phyloP scores from a whole-genome alignment of 2,888 invertebrate species.

The Tinea pellionella region DNA sequence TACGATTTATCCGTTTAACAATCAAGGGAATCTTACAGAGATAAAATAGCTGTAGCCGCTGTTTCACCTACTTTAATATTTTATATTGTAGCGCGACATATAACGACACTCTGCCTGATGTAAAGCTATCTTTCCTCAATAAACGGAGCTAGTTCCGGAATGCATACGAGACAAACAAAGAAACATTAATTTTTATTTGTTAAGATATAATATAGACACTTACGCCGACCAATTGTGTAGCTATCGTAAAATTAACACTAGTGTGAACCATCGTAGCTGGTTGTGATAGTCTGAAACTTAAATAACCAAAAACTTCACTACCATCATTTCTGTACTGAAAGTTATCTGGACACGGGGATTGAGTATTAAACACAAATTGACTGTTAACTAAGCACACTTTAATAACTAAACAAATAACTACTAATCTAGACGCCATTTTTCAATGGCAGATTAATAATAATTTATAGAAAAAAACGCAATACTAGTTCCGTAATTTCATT shows the following conservation, averaged over 20 bases:
- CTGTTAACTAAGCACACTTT: slow-evolving; percentile 25
- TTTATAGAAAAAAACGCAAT: not conserved
- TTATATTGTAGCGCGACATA: no score
- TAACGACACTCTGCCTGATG: no score
- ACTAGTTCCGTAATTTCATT: not conserved
- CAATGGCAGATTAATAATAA: not conserved
- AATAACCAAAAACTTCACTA: slow-evolving; percentile 31
- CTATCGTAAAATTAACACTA: slow-evolving; percentile 39
- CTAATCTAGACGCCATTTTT: slow-evolving; percentile 15
- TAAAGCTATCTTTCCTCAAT: no score
- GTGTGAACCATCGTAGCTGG: slow-evolving; percentile 29
- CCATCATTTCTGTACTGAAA: slow-evolving; percentile 41
- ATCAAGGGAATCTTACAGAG: no score
- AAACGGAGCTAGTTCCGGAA: no score
- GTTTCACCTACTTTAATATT: no score
- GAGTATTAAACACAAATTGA: slow-evolving; percentile 21
- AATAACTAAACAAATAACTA: slow-evolving; percentile 23
- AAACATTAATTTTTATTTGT: no score
- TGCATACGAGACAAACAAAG: no score
- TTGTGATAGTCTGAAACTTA: slow-evolving; percentile 30
- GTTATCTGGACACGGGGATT: slow-evolving; percentile 42
- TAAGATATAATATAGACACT: no score
- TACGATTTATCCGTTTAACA: no score
- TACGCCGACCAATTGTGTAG: slow-evolving; percentile 32
- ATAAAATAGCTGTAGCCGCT: no score